Percentiles rank a stretch among this genome's conserved stretches.
Evolutionary conservation across 2,797 vertebrate genomes (phyloP).

Genomic region (Avahi laniger): DNA sequence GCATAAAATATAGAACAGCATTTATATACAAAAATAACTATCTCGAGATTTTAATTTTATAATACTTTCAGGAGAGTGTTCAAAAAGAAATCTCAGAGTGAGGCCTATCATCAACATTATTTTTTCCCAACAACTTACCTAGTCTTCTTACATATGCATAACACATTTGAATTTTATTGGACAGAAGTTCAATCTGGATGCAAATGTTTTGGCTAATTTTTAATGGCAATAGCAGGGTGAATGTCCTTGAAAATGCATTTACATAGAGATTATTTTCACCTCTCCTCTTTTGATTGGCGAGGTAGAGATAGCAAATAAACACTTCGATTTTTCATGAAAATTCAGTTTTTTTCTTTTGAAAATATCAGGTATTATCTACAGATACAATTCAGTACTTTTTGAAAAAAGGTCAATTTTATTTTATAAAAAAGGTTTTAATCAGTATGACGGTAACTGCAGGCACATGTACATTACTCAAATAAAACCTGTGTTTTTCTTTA

Average conservation of each 20-base stretch:
- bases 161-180: not conserved
- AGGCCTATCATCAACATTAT: not conserved
- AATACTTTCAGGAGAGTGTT: not conserved
- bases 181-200: not conserved
- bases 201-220: conserved; percentile 8
- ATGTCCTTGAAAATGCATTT: conserved; percentile 26
- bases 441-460: not conserved
- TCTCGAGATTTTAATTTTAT: not conserved
- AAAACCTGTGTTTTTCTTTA: not conserved
- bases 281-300: not conserved
- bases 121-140: not conserved
- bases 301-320: not conserved
- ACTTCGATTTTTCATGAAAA: not conserved
- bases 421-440: not conserved
- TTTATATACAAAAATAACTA: not conserved
- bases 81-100: not conserved
- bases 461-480: not conserved
- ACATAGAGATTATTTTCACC: conserved; percentile 10
- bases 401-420: not conserved
- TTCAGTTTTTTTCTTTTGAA: not conserved
- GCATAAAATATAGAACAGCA: not conserved
- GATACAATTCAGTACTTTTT: not conserved
- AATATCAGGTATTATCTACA: not conserved
- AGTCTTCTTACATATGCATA: not conserved
- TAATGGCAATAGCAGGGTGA: not conserved